Evolutionary conservation across 2,888 invertebrate genomes (phyloP).

Genomic region (Augochlorella aurata): DNA sequence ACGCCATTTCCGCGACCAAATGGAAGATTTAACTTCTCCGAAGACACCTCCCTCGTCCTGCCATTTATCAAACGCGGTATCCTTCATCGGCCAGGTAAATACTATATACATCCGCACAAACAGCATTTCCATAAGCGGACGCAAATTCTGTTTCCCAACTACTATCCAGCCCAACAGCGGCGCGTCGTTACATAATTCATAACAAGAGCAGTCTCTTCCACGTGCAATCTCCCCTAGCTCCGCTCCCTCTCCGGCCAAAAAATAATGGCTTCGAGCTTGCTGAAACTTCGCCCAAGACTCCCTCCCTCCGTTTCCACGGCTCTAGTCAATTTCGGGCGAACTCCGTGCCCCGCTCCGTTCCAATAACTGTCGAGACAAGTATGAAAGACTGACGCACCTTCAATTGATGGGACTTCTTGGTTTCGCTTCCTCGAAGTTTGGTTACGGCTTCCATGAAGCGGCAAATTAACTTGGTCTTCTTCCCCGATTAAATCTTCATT

Average conservation of each 20-base stretch:
- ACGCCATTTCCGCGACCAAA: constrained; percentile 3
- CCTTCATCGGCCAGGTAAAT: constrained; percentile 8
- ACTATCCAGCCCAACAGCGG: neutral
- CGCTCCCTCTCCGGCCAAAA: constrained; percentile 2
- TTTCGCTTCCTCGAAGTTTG: neutral
- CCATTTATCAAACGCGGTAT: constrained; percentile 27
- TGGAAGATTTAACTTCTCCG: constrained; percentile 14
- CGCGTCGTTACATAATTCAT: constrained; percentile 51
- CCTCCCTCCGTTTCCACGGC: neutral
- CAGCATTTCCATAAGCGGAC: constrained; percentile 41
- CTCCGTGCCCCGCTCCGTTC: neutral
- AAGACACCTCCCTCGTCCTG: neutral
- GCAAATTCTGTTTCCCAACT: constrained; percentile 41
- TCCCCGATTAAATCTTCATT: neutral
- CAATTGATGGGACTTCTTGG: neutral
- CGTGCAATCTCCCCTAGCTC: constrained; percentile 9
- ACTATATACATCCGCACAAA: constrained; percentile 19
- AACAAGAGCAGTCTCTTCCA: constrained; percentile 21
- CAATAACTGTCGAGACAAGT: constrained; percentile 1
- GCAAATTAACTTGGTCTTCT: neutral
- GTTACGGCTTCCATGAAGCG: neutral
- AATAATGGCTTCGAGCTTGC: constrained; percentile 29
- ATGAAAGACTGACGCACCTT: neutral
- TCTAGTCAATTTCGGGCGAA: constrained; percentile 10
- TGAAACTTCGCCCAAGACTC: constrained; percentile 11